Evolutionary conservation across 2,797 vertebrate species (phyloP).

Genomic region (Peromyscus aztecus): DNA sequence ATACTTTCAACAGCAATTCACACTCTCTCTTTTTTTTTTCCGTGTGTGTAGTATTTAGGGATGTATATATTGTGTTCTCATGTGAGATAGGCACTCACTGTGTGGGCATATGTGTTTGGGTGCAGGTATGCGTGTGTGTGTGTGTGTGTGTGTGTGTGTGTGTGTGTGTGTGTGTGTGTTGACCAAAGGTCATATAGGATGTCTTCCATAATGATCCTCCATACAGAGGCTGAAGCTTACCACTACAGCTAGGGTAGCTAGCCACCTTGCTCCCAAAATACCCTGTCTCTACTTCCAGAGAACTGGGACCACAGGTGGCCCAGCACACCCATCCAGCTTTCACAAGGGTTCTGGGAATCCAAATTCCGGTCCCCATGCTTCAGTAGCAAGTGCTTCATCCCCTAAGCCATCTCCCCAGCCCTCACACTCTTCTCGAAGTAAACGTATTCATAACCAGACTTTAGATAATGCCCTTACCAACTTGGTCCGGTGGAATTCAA

Average conservation of each 20-base stretch:
- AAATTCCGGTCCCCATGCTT: not conserved
- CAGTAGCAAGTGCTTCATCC: not conserved
- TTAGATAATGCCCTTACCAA: not conserved
- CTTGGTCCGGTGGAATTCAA: conserved; percentile 7
- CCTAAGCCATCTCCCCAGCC: not conserved
- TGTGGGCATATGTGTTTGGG: not conserved
- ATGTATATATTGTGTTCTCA: not conserved
- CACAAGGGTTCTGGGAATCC: not conserved
- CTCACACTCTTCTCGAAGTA: not conserved
- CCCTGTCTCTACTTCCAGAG: not conserved
- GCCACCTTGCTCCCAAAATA: not conserved
- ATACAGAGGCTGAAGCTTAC: not conserved
- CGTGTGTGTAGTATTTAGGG: not conserved
- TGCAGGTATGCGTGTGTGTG: not conserved
- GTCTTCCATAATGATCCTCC: not conserved
- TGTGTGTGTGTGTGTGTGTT: not conserved
- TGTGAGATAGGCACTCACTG: not conserved
- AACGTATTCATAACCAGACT: conserved; percentile 48
- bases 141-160: not conserved
- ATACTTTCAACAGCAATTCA: conserved; percentile 11
- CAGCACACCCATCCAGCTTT: not conserved
- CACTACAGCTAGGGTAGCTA: not conserved
- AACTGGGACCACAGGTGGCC: not conserved
- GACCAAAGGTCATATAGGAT: not conserved
- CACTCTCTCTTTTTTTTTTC: not conserved